These are phyloP conservation scores for Tetanocera ferruginea DNA, from an alignment of 2,888 invertebrate genomes.

Conservation along the genomic window DNA sequence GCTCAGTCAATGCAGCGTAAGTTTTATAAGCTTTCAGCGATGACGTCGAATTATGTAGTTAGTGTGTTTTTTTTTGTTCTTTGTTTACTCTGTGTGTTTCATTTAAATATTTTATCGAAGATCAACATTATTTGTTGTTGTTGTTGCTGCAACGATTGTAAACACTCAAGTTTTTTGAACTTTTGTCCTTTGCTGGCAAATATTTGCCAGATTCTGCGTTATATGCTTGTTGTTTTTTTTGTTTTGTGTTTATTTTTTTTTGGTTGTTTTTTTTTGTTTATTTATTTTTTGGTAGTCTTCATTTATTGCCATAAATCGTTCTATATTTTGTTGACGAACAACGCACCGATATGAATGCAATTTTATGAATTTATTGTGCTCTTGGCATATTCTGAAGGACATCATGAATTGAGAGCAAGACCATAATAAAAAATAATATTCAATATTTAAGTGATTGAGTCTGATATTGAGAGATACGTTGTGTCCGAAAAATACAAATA, in stretches of 20 bases:
- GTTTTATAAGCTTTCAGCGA: conserved; percentile 12
- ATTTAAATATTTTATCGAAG: conserved; percentile 9
- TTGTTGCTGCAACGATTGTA: conserved; percentile 52
- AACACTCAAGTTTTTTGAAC: conserved; percentile 60
- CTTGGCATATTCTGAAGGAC: conserved; percentile 54
- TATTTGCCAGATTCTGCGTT: conserved; percentile 41
- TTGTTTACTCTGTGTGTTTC: background rate
- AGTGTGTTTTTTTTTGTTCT: background rate
- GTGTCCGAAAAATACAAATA: background rate
- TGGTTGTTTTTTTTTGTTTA: conserved; percentile 31
- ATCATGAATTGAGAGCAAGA: conserved; percentile 51
- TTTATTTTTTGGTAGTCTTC: conserved; percentile 12
- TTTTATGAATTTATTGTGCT: conserved; percentile 4
- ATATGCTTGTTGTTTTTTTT: background rate
- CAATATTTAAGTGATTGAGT: background rate
- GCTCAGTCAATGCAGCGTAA: conserved; percentile 13
- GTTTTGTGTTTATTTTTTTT: conserved; percentile 23
- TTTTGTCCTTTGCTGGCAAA: conserved; percentile 60
- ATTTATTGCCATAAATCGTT: conserved; percentile 28
- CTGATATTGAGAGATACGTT: background rate
- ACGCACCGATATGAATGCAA: background rate
- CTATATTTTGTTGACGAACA: conserved; percentile 1
- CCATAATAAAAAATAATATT: conserved; percentile 47
- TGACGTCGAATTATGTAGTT: conserved; percentile 23
- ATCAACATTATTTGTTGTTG: conserved; percentile 16